Base-by-base conservation (phyloP, 2,888 invertebrate species). In the Archips crataeganus region DNA sequence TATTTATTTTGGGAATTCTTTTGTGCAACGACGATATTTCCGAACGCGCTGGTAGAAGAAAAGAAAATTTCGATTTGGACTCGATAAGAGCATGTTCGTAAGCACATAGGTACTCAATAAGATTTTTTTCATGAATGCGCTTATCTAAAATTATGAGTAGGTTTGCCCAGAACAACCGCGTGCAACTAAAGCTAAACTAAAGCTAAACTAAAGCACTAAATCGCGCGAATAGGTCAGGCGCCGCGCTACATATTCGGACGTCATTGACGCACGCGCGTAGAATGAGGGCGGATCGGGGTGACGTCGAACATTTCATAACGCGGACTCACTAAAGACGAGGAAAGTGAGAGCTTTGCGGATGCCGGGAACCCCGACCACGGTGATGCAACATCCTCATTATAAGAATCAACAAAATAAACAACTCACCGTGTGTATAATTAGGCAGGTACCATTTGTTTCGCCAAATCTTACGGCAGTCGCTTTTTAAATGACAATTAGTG, bases 301-400 rank as follows among this genome's bases (percentile, higher is more conserved):
- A 75, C 70, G 75, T 49, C 59, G 60, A 57, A 77, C 79, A 87
- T 92, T 91, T 90, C 91, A 86, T 90, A 92, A 92, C 84, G 72
- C 75, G 69, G 77, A 65, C 79, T 76, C 78, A 75, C 77, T 75
- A 75, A 73, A 76, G 71, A 77, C 75, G 76, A 84, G 78, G 85
- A 85, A 89, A 89, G 88, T 85, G 86, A 90, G 84, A 85, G 70
- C 77, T 78, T 79, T 74, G 78, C 85, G 85, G 84, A 85, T 85
- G 79, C 81, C 79, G 82, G 84, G 81, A 85, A 83, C 78, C 78
- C 81, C 81, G 62, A 79, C 79, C 76, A 75, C 51, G 51, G 60
- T 75, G 64, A 62, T 47, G 54, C 69, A 71, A 75, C 47, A 70
- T 65, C 49, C 65, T 74, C 54, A 63, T 59, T 72, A 68, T 36